These are phyloP conservation scores for Brachionus calyciflorus DNA, from an alignment of 1,140 invertebrate species.

Conservation along the genomic window DNA sequence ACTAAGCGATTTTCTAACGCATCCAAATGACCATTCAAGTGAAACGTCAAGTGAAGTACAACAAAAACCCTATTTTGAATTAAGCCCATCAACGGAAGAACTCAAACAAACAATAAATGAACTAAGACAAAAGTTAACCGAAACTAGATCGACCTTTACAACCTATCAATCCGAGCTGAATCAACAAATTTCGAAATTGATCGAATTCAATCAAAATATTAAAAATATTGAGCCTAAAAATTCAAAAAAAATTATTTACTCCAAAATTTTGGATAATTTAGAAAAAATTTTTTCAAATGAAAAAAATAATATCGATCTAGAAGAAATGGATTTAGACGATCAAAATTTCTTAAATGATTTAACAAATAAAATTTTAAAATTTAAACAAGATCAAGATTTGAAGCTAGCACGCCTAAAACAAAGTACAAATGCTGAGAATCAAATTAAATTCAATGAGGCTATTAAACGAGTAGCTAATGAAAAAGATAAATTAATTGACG, in stretches of 20 bases:
- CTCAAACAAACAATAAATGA: not conserved
- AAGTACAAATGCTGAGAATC: constrained; percentile 32
- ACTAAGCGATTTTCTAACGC: not conserved
- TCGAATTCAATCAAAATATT: not conserved
- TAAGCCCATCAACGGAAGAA: not conserved
- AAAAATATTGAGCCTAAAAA: not conserved
- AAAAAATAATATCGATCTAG: not conserved
- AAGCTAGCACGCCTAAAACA: not conserved
- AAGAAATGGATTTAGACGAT: not conserved
- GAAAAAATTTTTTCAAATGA: not conserved
- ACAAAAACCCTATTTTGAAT: not conserved
- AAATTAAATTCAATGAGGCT: constrained; percentile 64
- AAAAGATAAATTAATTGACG: constrained; percentile 71
- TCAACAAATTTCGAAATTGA: not conserved
- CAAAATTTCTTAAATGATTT: not conserved
- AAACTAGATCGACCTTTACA: not conserved
- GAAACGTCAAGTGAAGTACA: no score
- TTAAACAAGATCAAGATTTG: constrained; percentile 2
- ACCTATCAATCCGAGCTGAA: not conserved
- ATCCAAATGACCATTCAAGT: not conserved
- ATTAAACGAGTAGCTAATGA: constrained; percentile 68
- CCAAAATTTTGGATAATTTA: not conserved
- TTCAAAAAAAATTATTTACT: not conserved
- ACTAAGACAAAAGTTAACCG: not conserved
- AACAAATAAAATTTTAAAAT: not conserved